Percentiles rank a stretch among this genome's conserved stretches.
Evolutionary conservation across 2,797 vertebrate species (phyloP).

Genomic region (Botia almorhae): DNA sequence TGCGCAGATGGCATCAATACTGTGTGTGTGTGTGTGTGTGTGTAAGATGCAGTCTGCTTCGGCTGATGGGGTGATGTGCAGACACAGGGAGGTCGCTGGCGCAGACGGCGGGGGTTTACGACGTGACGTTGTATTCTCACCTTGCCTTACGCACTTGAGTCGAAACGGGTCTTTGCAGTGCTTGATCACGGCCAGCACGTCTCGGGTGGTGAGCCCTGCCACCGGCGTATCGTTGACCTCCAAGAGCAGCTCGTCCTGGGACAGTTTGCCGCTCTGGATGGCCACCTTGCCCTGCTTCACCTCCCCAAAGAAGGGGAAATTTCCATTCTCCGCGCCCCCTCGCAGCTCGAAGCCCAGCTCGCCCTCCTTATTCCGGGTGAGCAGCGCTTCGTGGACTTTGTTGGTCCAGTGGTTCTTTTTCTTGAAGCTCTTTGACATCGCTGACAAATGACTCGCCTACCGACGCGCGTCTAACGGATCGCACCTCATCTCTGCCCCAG

Average conservation of each 20-base stretch:
- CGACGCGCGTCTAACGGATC: constrained; percentile 71
- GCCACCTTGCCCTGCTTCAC: constrained; percentile 93
- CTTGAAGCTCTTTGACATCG: constrained; percentile 98
- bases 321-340: constrained; percentile 95
- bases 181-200: constrained; percentile 95
- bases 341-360: constrained; percentile 95
- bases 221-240: constrained; percentile 99
- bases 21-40: neutral
- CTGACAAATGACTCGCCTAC: constrained; percentile 74
- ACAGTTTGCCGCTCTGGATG: constrained; percentile 90
- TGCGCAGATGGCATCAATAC: neutral
- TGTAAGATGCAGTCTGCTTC: neutral
- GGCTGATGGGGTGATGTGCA: neutral
- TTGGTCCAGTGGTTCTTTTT: constrained; percentile 99
- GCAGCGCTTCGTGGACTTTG: constrained; percentile 97
- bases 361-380: constrained; percentile 89
- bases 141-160: constrained; percentile 98
- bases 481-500: constrained; percentile 73
- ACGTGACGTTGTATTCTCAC: constrained; percentile 71
- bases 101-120: constrained; percentile 48
- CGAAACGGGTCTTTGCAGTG: constrained; percentile 98
- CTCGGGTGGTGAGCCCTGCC: constrained; percentile 95
- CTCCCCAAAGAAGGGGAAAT: constrained; percentile 97
- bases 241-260: constrained; percentile 91
- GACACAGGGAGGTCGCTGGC: neutral